Base-by-base conservation (phyloP, 1,140 invertebrate genomes). In the Drosophila lowei region DNA sequence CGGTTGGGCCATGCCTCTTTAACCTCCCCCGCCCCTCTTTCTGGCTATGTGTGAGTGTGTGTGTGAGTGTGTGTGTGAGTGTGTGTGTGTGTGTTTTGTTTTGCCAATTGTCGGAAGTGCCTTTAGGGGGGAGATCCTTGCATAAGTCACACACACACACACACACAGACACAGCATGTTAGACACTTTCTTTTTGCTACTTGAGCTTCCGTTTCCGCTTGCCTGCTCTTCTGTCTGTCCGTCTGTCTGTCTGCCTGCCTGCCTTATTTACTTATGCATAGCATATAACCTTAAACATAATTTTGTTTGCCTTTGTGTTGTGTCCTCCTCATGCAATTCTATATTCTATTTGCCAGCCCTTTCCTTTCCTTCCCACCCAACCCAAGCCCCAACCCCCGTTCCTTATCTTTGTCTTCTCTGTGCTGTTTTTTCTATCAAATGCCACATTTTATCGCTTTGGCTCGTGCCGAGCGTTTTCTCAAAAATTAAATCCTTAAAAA, bases 241-340 rank as follows among this genome's bases (percentile, higher is more conserved):
- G 48, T 38, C 34, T 38, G 3, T 30, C 6, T 8, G 28, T 30
- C 28, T 30, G 4, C 13, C 34, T 52, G 72, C 70, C 72, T 73
- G 77, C 75, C 81, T 86, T 80, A 86, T 79, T 86, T 86, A 86
- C 83, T 86, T 86, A 86, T 86, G 83, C 81, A 86, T 81, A 74
- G 81, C 81, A 86, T 86, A 86, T 88, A 86, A 86, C 81, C 81
- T 86, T 86, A 86, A 86, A 86, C 81, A 86, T 86, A 86, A 86
- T 86, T 86, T 86, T 81, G 81, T 86, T 86, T 86, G 73, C 81
- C 72, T 86, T 86, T 85, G 48, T 79, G 59, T 61, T 84, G 66
- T 77, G 54, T 65, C 52, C 74, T 78, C 56, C 60, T 49, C 77
- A 68, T 85, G 80, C 80, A 86, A 80, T 85, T 79, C 71, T 79